Conservation (phyloP, 2,113 vertebrate species). For the Potamarius usumacintae region DNA sequence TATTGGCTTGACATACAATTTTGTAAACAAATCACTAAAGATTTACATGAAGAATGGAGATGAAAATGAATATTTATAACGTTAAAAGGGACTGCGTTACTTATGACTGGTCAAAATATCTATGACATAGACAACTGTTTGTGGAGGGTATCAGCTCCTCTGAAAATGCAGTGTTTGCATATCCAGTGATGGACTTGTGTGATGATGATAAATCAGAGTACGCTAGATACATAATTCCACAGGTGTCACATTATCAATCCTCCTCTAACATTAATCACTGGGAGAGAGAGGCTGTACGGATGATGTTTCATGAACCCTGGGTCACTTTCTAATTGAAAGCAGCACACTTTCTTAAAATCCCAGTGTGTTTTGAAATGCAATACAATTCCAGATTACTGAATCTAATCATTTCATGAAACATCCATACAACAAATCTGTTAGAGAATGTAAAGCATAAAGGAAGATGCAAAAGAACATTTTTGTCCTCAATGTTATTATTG, state of each 20-base stretch:
- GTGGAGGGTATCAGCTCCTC: constrained; percentile 16
- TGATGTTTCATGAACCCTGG: constrained; percentile 41
- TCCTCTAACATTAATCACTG: constrained; percentile 59
- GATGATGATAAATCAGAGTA: constrained; percentile 45
- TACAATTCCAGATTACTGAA: constrained; percentile 13
- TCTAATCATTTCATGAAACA: background rate
- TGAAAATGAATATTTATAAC: constrained; percentile 19
- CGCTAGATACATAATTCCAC: constrained; percentile 34
- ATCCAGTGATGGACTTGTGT: constrained; percentile 28
- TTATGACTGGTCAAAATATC: constrained; percentile 21
- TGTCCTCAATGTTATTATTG: background rate
- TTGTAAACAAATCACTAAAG: background rate
- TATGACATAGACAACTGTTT: background rate
- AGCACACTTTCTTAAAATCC: constrained; percentile 57
- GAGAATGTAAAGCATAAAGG: background rate
- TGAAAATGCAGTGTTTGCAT: constrained; percentile 8
- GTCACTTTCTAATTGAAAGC: constrained; percentile 70
- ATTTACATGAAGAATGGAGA: background rate
- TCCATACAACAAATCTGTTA: background rate
- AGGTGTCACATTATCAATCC: constrained; percentile 58
- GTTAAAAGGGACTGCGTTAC: background rate
- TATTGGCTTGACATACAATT: background rate
- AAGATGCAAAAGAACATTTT: background rate
- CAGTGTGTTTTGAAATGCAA: constrained; percentile 45
- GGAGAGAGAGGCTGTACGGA: constrained; percentile 44